Evolutionary conservation across 2,797 vertebrate species (phyloP).

Genomic region (Amblyopsis hoosieri): DNA sequence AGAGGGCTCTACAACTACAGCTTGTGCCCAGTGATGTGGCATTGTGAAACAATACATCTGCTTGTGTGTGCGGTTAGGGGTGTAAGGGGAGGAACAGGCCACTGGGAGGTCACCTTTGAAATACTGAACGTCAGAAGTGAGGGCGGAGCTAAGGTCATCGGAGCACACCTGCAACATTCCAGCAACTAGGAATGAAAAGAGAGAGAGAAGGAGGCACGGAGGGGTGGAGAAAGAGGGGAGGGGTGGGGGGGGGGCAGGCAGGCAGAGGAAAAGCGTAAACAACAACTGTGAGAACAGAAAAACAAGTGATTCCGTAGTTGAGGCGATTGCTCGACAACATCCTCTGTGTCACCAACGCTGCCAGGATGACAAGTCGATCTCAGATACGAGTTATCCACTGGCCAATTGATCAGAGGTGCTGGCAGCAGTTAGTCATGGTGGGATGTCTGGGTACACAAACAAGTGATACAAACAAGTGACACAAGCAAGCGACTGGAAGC

Average conservation of each 20-base stretch:
- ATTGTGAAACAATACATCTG: no score
- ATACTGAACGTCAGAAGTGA: constrained; percentile 92
- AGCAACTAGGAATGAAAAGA: constrained; percentile 71
- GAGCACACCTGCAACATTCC: constrained; percentile 88
- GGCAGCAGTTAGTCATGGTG: constrained; percentile 56
- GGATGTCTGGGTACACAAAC: constrained; percentile 50
- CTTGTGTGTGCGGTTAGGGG: no score
- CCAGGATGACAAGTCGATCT: constrained; percentile 32
- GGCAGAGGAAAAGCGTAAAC: neutral
- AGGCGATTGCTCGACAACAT: constrained; percentile 15
- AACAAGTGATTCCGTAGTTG: neutral
- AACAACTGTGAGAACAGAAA: neutral
- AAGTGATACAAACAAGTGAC: constrained; percentile 34
- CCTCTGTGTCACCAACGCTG: constrained; percentile 13
- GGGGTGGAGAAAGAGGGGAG: neutral
- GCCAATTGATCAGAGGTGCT: constrained; percentile 36
- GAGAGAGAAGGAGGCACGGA: neutral
- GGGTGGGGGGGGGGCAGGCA: no score
- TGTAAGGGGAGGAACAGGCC: neutral
- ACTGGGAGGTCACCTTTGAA: constrained; percentile 85
- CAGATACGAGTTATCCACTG: constrained; percentile 20
- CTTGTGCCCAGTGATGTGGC: no score
- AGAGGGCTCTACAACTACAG: no score
- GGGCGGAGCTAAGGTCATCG: constrained; percentile 87
- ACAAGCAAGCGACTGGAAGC: constrained; percentile 48